Evolutionary conservation across 1,140 invertebrate species (phyloP).

Genomic region (Zaprionus camerounensis): DNA sequence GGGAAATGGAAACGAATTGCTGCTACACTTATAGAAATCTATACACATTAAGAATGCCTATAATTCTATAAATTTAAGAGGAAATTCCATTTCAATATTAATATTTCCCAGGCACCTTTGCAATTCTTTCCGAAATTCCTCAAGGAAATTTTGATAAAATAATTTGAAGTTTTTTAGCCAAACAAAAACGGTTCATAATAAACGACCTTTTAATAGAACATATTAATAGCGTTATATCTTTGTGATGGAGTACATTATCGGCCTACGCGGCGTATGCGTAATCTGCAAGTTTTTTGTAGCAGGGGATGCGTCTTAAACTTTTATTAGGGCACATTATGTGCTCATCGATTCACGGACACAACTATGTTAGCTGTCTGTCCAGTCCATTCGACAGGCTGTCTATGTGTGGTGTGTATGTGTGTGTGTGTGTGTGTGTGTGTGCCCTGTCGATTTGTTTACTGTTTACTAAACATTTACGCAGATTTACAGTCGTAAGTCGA

Average conservation of each 20-base stretch:
- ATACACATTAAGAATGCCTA: too few relatives aligned
- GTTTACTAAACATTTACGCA: constrained; percentile 60
- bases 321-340: constrained; percentile 77
- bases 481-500: constrained; percentile 76
- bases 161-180: neutral
- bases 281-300: constrained; percentile 30
- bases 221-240: constrained; percentile 16
- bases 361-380: constrained; percentile 46
- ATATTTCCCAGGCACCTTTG: neutral
- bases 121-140: neutral
- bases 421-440: constrained; percentile 26
- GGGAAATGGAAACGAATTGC: neutral
- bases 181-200: neutral
- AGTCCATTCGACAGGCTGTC: neutral
- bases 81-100: neutral
- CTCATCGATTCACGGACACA: constrained; percentile 73
- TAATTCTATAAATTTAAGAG: neutral
- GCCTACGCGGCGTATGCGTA: constrained; percentile 65
- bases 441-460: constrained; percentile 69
- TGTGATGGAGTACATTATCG: constrained; percentile 17
- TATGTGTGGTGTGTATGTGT: constrained; percentile 6
- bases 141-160: neutral
- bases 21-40: neutral
- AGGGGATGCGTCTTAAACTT: constrained; percentile 61
- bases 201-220: constrained; percentile 25